Base-by-base conservation (phyloP, 2,888 invertebrate species). In the Agriopis aurantiaria region DNA sequence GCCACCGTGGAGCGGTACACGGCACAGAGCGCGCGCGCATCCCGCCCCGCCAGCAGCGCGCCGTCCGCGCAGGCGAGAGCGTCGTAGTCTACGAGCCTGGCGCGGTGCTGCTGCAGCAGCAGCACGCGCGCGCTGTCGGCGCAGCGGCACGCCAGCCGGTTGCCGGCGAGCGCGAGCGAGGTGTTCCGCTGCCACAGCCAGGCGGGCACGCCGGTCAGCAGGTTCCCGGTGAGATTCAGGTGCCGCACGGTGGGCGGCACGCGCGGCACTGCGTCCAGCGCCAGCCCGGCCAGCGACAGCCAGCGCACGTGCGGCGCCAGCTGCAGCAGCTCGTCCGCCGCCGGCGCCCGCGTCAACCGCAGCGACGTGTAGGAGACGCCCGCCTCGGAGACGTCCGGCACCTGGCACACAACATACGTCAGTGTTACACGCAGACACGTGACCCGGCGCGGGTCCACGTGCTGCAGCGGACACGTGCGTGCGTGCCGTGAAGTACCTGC, bases 101-200 rank as follows among this genome's bases (percentile, higher is more conserved):
- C 12, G 2, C 11, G 0, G n/a, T 49, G 0, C 10, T 8, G 4
- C 17, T 62, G 43, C 46, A 68, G 46, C 68, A 1, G 14, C 9
- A 8, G 6, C 0, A 68, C 46, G 6, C 10, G n/a, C 1, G 48
- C 57, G 33, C 60, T 45, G 61, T 73, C 65, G 12, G 33, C 67
- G 65, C 85, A 84, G 45, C 73, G 70, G 68, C 85, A 85, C 5
- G 11, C 62, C 10, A 83, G 55, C 11, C 78, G 78, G 65, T 85
- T 84, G 6, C 63, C 58, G 8, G 78, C 70, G 9, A 84, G 59
- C 6, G 60, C 65, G 41, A 81, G 43, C 5, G 43, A 56, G 17
- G 68, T n/a, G 43, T 75, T 74, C 8, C 8, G 43, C 0, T 41
- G 14, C 11, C 78, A 61, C 59, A 78, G 12, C 0, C 52, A 63